Base-by-base conservation (phyloP, 2,797 vertebrate species). In the Kryptolebias ocellatus region DNA sequence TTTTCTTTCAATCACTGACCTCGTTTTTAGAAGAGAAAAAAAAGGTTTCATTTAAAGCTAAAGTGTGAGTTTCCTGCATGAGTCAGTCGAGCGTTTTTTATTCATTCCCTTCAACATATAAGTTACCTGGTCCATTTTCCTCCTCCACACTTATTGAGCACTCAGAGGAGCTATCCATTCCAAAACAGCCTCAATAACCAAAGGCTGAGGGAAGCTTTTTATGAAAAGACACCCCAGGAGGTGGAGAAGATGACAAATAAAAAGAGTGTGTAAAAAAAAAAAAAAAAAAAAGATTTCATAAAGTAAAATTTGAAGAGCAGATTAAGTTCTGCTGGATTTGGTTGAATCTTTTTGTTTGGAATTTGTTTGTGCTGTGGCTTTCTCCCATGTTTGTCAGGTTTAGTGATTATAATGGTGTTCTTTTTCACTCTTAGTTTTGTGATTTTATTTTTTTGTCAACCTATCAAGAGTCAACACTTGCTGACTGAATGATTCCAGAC, bases 181-280 rank as follows among this genome's bases (percentile, higher is more conserved):
- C 6, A 20, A 56, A 55, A 64, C 50, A 49, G 27, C 18, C 29
- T 67, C 24, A 14, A 31, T 47, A 20, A 64, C 66, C 28, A 52
- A 70, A 63, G 28, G 24, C 46, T 27, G 63, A 52, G 54, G 56
- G 39, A 74, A 54, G 27, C n/a, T 9, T 55, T 14, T 46, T 45
- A 29, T 55, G 44, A 11, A 54, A 61, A 61, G 39, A 60, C 20
- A 5, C 20, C n/a, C 45, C 16, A 50, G 27, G 17, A 57, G 15
- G 24, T 12, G 18, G 4, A 61, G 47, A 42, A 49, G 29, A 58
- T 53, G 27, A 49, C 11, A 17, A 49, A 61, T 24, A 15, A 37
- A 11, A 12, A 17, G 0, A 56, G 17, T 16, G 44, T 39, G 39
- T 1, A 15, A 45, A 2, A 37, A 34, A 28, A 14, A 50, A 39